A percentile compares a stretch with the other conserved stretches of the same genome.
These are phyloP conservation scores for Macrosteles quadrilineatus DNA, from an alignment of 1,140 invertebrate genomes.

Conservation along the genomic window DNA sequence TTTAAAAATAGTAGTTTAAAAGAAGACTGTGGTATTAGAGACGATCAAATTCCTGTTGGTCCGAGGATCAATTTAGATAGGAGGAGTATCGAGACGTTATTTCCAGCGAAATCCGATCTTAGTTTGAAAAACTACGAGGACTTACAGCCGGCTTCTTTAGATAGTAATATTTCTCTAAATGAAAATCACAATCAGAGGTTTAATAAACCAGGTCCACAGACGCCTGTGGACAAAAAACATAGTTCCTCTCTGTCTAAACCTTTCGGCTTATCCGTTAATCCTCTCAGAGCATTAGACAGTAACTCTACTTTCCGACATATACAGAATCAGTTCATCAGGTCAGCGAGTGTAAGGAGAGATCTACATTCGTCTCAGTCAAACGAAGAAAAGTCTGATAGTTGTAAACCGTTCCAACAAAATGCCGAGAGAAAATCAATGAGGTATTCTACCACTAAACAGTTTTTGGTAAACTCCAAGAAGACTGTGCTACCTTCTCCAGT, in stretches of 20 bases:
- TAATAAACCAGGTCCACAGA: conserved; percentile 41
- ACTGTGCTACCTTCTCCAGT: conserved; percentile 31
- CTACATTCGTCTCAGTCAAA: conserved; percentile 7
- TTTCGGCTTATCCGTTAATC: background rate
- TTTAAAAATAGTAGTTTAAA: conserved; percentile 21
- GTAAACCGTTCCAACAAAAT: conserved; percentile 10
- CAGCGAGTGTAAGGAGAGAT: conserved; percentile 21
- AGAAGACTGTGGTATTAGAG: conserved; percentile 23
- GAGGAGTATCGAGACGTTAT: conserved; percentile 10
- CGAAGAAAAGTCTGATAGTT: background rate
- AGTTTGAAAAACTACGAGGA: conserved; percentile 20
- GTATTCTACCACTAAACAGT: conserved; percentile 49
- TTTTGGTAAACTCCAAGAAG: conserved; percentile 55
- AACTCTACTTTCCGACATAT: conserved; percentile 14
- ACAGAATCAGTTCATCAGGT: conserved; percentile 16
- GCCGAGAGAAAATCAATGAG: conserved; percentile 37
- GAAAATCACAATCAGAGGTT: conserved; percentile 34
- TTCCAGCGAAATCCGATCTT: conserved; percentile 2
- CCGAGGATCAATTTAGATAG: conserved; percentile 24
- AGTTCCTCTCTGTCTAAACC: conserved; percentile 11
- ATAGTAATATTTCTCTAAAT: conserved; percentile 37
- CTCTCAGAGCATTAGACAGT: background rate
- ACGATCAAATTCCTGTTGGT: conserved; percentile 6
- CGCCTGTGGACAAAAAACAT: conserved; percentile 36
- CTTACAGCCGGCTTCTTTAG: conserved; percentile 38